Evolutionary conservation across 2,888 invertebrate species (phyloP), one percentile per base, ranked within the genome.

Genomic region (Tenthredo mesomela): DNA sequence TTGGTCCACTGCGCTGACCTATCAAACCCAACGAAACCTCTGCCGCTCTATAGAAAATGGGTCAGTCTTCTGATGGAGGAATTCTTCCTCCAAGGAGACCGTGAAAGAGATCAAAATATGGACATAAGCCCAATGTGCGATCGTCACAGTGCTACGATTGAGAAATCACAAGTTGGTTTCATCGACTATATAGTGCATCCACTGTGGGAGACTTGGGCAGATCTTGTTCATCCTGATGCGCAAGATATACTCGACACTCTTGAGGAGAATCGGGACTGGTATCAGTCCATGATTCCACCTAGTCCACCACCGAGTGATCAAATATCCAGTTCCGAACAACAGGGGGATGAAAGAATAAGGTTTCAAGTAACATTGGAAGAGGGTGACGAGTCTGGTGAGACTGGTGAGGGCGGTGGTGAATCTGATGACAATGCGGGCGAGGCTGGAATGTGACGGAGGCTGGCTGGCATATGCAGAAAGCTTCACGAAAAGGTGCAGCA

Each of bases 181-280:
- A 99, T 99, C 93, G 99, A 99, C 95, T 99, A 99, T 94, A 99
- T 99, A 93, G 99, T 99, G 65, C 99, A 99, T 94, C 99, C 99
- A 2, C 94, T 99, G 87, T 99, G 99, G 98, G 99, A 99, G 94
- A 99, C 99, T 83, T 99, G 99, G 99, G 99, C 98, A 15, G 99
- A 99, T 93, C 95, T 99, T 87, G 99, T 99, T 77, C 99, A 99
- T 94, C 99, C 99, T 2, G 99, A 99, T 93, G 99, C 99, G 80
- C 99, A 99, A 94, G 98, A 98, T 89, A 99, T 99, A 91, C 95
- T 99, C 88, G 99, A 99, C 94, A 98, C 98, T 80, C 95, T 99
- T 91, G 99, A 99, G 94, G 98, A 99, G 94, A 99, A 99, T 94
- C 96, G 99, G 89, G 98, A 99, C 94, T 99, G 98, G 96, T 98